These are phyloP conservation scores for Naso thynnoides DNA, from an alignment of 2,797 vertebrate species.

Conservation along the genomic window DNA sequence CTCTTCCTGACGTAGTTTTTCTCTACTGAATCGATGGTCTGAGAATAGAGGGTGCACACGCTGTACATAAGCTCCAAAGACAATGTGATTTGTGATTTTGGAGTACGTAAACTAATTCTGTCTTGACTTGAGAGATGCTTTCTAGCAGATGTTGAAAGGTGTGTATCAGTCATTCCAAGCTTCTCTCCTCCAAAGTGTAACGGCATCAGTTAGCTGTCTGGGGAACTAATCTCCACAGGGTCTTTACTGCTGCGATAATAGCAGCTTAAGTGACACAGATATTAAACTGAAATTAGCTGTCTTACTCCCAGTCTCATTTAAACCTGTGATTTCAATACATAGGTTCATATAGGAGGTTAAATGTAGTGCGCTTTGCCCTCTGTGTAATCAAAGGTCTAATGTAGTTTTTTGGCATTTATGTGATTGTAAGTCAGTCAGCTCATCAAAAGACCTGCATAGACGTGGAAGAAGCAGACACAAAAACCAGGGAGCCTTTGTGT, in stretches of 20 bases:
- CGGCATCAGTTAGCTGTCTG: background rate
- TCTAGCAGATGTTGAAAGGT: background rate
- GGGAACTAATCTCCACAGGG: background rate
- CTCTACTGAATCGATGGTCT: no score
- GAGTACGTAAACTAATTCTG: no score
- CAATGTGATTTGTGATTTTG: no score
- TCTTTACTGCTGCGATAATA: background rate
- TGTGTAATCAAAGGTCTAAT: background rate
- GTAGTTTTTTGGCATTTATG: no score
- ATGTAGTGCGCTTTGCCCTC: background rate
- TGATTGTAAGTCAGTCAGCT: no score
- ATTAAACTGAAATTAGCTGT: background rate
- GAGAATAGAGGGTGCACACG: no score
- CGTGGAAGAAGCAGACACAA: no score
- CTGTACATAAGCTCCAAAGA: no score
- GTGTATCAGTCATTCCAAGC: background rate
- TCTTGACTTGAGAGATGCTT: background rate
- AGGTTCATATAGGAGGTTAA: background rate
- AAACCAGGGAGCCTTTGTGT: no score
- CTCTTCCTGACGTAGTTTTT: no score
- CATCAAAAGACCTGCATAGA: no score
- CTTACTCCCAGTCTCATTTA: background rate
- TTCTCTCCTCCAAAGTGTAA: background rate
- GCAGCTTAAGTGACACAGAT: background rate
- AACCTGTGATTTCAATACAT: background rate